phyloP scores from a whole-genome alignment of 35 echinoderm and acorn worm genomes.

The Acanthaster planci region DNA sequence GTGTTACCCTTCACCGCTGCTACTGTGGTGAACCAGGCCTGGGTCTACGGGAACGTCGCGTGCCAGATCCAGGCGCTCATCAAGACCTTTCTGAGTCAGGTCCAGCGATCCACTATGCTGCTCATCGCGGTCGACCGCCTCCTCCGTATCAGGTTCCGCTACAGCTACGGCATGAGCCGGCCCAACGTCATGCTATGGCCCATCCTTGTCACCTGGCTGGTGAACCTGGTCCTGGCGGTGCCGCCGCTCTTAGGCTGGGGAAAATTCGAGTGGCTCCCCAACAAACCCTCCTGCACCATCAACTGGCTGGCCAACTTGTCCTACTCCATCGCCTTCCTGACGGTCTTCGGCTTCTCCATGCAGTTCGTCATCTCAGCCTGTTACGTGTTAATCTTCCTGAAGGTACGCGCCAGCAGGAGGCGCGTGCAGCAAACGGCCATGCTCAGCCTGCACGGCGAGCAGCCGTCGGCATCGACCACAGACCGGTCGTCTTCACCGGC shows the following conservation, averaged over 20 bases:
- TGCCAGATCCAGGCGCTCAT: slow-evolving; percentile 24
- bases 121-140: slow-evolving; percentile 23
- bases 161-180: background rate
- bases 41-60: background rate
- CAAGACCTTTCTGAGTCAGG: slow-evolving; percentile 2
- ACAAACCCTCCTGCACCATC: slow-evolving; percentile 34
- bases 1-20: slow-evolving; percentile 5
- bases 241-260: slow-evolving; percentile 29
- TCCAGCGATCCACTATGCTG: slow-evolving; percentile 2
- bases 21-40: background rate
- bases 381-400: background rate
- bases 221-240: background rate
- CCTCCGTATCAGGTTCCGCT: slow-evolving; percentile 16
- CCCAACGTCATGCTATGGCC: background rate
- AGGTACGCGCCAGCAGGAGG: slow-evolving; percentile 17
- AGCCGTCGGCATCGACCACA: background rate
- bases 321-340: slow-evolving; percentile 21
- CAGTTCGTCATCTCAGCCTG: background rate
- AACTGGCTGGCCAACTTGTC: slow-evolving; percentile 17
- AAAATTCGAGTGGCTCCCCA: background rate
- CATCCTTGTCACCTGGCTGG: background rate
- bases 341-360: background rate
- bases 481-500: background rate
- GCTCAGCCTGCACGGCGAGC: no score
- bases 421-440: background rate